Percentiles rank a stretch among this genome's conserved stretches.
phyloP scores from a whole-genome alignment of 2,888 invertebrate genomes.

The Eilema depressum region DNA sequence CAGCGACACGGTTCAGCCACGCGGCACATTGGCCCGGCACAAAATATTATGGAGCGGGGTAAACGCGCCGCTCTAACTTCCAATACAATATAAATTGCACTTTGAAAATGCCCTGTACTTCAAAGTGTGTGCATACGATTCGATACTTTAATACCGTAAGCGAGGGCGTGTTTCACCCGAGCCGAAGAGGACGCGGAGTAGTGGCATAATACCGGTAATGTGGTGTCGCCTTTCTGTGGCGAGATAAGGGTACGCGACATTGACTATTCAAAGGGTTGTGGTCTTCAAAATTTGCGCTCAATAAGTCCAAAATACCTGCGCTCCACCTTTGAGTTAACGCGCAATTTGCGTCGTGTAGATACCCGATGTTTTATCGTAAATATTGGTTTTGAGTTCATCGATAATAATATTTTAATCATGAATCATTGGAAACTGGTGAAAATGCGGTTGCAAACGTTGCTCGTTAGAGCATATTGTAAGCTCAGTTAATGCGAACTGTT shows the following conservation, averaged over 20 bases:
- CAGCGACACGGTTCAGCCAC: conserved; percentile 70
- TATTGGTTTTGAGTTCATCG: conserved; percentile 51
- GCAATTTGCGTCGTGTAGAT: conserved; percentile 57
- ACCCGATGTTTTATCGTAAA: conserved; percentile 54
- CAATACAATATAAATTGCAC: conserved; percentile 87
- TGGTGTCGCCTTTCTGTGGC: conserved; percentile 86
- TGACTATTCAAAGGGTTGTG: conserved; percentile 87
- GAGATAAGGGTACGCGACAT: conserved; percentile 87
- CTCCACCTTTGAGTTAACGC: conserved; percentile 69
- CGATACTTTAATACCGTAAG: conserved; percentile 68
- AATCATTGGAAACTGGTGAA: conserved; percentile 54
- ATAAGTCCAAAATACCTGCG: conserved; percentile 82
- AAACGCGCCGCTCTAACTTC: conserved; percentile 79
- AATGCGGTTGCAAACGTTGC: conserved; percentile 57
- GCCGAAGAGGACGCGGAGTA: conserved; percentile 54
- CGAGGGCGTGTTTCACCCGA: conserved; percentile 67
- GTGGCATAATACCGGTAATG: conserved; percentile 85
- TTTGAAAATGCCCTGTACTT: conserved; percentile 82
- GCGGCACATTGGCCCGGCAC: conserved; percentile 76
- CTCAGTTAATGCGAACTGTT: conserved; percentile 51
- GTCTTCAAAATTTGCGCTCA: conserved; percentile 86
- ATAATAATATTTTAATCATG: conserved; percentile 65
- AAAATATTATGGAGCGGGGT: conserved; percentile 80
- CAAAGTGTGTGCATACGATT: conserved; percentile 71
- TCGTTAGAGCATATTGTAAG: conserved; percentile 63